phyloP scores from a whole-genome alignment of 2,113 vertebrate genomes.

The Ochotona princeps region DNA sequence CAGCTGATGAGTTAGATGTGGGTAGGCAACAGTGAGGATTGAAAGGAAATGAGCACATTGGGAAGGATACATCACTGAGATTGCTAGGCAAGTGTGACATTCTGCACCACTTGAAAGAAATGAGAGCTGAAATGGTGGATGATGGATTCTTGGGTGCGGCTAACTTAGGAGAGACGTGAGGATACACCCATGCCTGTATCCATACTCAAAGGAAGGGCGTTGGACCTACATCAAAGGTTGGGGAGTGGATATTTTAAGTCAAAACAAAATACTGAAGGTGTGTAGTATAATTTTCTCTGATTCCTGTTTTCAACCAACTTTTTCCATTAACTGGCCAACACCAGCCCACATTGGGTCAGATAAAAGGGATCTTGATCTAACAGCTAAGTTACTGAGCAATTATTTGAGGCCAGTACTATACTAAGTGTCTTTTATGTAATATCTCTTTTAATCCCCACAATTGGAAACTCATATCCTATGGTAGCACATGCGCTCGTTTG shows the following conservation, averaged over 20 bases:
- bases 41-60: neutral
- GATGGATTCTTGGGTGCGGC: constrained; percentile 48
- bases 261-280: constrained; percentile 71
- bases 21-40: neutral
- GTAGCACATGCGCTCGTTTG: constrained; percentile 21
- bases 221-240: constrained; percentile 74
- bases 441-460: constrained; percentile 62
- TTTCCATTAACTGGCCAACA: constrained; percentile 75
- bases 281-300: constrained; percentile 71
- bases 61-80: neutral
- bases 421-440: constrained; percentile 69
- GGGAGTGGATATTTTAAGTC: constrained; percentile 64
- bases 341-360: constrained; percentile 65
- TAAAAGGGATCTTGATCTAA: constrained; percentile 76
- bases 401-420: constrained; percentile 58
- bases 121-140: neutral
- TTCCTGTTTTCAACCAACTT: constrained; percentile 73
- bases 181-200: constrained; percentile 6
- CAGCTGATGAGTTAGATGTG: neutral
- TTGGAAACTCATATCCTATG: neutral
- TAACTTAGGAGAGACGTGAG: constrained; percentile 35
- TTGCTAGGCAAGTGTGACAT: neutral
- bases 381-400: constrained; percentile 73
- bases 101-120: constrained; percentile 41
- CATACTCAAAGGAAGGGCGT: neutral